Conservation (phyloP, 2,113 vertebrate genomes). For the Phylloscopus trochilus region DNA sequence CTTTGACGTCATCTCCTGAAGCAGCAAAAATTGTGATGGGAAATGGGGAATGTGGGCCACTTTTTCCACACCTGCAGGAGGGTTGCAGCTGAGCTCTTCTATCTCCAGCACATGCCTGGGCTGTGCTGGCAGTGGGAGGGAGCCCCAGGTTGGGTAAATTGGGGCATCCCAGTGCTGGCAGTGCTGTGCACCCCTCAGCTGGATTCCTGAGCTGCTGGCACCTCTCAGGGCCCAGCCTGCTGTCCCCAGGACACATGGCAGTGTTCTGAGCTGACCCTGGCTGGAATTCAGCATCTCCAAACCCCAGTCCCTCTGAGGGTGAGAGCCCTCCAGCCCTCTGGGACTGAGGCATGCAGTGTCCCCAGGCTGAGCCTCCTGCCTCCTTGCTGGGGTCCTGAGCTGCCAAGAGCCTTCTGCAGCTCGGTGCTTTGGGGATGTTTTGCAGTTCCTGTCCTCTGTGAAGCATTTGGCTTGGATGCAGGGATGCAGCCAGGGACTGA, state of each 20-base stretch:
- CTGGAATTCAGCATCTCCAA: not conserved
- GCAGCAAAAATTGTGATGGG: not conserved
- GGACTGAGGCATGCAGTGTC: not conserved
- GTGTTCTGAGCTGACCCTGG: not conserved
- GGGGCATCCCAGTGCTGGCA: not conserved
- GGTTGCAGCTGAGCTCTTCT: not conserved
- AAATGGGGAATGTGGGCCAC: not conserved
- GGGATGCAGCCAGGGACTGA: not conserved
- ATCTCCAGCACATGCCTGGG: rapidly evolving
- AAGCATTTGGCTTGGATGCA: not conserved
- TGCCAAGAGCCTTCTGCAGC: rapidly evolving
- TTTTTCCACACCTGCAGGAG: not conserved
- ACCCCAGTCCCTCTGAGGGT: not conserved
- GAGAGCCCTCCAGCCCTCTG: not conserved
- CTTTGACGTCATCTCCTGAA: not conserved
- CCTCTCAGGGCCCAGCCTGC: not conserved
- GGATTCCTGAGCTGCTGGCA: not conserved
- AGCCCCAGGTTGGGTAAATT: not conserved
- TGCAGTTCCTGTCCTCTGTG: not conserved
- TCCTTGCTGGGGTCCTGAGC: not conserved
- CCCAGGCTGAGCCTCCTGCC: not conserved
- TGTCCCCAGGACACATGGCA: not conserved
- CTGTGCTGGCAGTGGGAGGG: not conserved
- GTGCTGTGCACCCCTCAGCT: not conserved
- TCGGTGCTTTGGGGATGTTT: not conserved